Percentiles rank a stretch among this genome's conserved stretches.
Conservation (phyloP, 2,113 vertebrate genomes). For the Epinephelus fuscoguttatus region DNA sequence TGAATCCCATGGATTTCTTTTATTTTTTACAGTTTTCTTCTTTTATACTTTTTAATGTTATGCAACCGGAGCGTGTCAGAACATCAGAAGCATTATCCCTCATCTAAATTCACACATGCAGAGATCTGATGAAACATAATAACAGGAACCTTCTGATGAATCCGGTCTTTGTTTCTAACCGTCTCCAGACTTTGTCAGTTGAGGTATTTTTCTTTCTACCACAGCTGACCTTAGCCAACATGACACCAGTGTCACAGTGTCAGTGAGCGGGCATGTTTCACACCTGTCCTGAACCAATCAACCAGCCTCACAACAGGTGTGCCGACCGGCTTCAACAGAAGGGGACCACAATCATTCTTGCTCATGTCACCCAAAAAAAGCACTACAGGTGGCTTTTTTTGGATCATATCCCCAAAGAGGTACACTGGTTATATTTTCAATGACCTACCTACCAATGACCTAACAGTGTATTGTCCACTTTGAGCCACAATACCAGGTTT, state of each 20-base stretch:
- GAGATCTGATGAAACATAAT: no score
- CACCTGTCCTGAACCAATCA: slow-evolving; percentile 29
- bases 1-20: background rate
- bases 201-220: background rate
- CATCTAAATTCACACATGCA: background rate
- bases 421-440: no score
- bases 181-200: background rate
- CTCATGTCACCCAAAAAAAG: slow-evolving; percentile 7
- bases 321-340: no score
- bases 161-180: background rate
- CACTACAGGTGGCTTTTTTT: background rate
- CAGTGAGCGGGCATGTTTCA: background rate
- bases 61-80: background rate
- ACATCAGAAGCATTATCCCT: background rate
- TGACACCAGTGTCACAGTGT: slow-evolving; percentile 2
- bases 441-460: no score
- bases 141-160: background rate
- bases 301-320: slow-evolving; percentile 19
- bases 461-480: no score
- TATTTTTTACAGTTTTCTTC: background rate
- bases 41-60: background rate
- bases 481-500: no score
- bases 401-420: no score
- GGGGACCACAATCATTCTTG: background rate
- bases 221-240: background rate